Evolutionary conservation across 2,113 vertebrate species (phyloP).

Genomic region (Neodontobutis hainanensis): DNA sequence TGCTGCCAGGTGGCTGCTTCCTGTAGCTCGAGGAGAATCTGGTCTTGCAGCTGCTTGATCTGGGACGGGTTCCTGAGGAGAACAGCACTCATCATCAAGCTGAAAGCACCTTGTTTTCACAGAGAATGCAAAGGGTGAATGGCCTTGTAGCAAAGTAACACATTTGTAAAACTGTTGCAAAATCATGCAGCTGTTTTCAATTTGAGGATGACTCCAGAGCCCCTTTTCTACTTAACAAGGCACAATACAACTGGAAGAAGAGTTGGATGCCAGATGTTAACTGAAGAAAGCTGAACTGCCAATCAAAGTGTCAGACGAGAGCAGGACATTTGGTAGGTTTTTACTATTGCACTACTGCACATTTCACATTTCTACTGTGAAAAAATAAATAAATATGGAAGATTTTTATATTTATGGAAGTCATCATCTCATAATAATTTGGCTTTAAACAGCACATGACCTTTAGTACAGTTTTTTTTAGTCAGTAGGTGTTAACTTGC

Average conservation of each 20-base stretch:
- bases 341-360: too few species aligned
- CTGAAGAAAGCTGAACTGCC: slow-evolving; percentile 18
- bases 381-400: too few species aligned
- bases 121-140: neutral
- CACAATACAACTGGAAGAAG: slow-evolving; percentile 35
- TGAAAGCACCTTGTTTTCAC: neutral
- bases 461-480: slow-evolving; percentile 7
- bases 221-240: slow-evolving; percentile 36
- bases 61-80: slow-evolving; percentile 86
- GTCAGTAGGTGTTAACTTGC: slow-evolving; percentile 21
- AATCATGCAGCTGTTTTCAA: slow-evolving; percentile 43
- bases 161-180: slow-evolving; percentile 36
- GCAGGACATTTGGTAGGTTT: neutral
- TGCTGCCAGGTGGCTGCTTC: slow-evolving; percentile 80
- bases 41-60: slow-evolving; percentile 93
- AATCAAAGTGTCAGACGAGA: slow-evolving; percentile 8
- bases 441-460: slow-evolving; percentile 13
- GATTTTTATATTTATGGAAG: too few species aligned
- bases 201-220: slow-evolving; percentile 42
- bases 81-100: slow-evolving; percentile 24
- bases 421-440: too few species aligned
- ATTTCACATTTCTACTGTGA: neutral
- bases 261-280: slow-evolving; percentile 40
- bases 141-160: slow-evolving; percentile 16
- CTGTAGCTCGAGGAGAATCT: slow-evolving; percentile 89